phyloP scores from a whole-genome alignment of 2,797 vertebrate genomes.

The Balearica regulorum region DNA sequence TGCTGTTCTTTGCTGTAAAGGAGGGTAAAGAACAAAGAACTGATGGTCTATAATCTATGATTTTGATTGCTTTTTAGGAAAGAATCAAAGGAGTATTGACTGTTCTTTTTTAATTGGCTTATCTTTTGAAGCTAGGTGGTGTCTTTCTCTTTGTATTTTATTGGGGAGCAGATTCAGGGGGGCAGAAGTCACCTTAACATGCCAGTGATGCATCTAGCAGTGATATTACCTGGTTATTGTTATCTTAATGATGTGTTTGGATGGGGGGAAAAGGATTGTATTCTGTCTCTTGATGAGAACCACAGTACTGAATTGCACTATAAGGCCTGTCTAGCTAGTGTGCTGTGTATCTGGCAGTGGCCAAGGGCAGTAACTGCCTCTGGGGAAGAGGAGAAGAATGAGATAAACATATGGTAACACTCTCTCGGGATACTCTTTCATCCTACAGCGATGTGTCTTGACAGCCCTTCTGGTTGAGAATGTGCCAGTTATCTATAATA shows the following conservation, averaged over 20 bases:
- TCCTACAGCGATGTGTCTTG: background rate
- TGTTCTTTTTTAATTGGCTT: background rate
- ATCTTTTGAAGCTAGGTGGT: background rate
- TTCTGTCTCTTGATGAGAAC: background rate
- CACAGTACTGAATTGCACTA: background rate
- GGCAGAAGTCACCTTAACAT: background rate
- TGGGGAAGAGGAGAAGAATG: background rate
- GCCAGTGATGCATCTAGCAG: background rate
- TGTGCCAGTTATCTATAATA: background rate
- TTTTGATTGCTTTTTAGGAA: background rate
- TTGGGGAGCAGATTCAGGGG: background rate
- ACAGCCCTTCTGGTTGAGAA: slow-evolving; percentile 10
- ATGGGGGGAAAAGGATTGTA: background rate
- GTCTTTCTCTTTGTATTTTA: background rate
- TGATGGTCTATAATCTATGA: background rate
- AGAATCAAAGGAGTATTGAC: background rate
- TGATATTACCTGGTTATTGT: background rate
- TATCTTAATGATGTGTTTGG: background rate
- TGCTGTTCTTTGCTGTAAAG: background rate
- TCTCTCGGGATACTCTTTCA: background rate
- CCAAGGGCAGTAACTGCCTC: background rate
- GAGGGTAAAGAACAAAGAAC: background rate
- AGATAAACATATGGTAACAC: background rate
- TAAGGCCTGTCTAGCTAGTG: background rate
- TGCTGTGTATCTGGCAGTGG: background rate